Conservation (phyloP, 2,113 vertebrate genomes). For the Grus americana region DNA sequence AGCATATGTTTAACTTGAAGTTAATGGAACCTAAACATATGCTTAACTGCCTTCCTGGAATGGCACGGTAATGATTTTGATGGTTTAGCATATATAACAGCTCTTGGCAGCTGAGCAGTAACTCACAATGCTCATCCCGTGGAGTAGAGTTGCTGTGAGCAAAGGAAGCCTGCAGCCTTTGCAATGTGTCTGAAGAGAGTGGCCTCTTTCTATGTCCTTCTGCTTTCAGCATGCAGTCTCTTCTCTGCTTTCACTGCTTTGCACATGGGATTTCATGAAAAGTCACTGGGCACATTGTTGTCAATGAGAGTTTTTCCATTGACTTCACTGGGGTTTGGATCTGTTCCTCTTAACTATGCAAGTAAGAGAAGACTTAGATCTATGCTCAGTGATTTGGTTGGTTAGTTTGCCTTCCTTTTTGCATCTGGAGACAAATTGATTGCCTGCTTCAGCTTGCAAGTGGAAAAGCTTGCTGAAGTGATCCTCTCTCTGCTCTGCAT, state of each 20-base stretch:
- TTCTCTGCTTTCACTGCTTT: background rate
- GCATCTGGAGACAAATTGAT: background rate
- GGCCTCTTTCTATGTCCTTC: background rate
- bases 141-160: background rate
- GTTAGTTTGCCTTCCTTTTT: background rate
- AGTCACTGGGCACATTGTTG: background rate
- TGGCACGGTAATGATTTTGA: background rate
- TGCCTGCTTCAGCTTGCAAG: background rate
- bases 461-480: background rate
- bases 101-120: background rate
- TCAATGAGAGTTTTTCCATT: background rate
- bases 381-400: background rate
- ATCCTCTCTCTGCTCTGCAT: background rate
- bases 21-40: background rate
- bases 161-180: background rate
- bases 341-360: background rate
- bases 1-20: background rate
- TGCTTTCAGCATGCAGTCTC: background rate
- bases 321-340: background rate
- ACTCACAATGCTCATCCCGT: background rate
- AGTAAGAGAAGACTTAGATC: background rate
- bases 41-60: background rate
- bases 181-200: background rate
- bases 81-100: background rate
- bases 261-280: background rate